Evolutionary conservation across 2,888 invertebrate species (phyloP).

Genomic region (Pseudolycoriella hygida): DNA sequence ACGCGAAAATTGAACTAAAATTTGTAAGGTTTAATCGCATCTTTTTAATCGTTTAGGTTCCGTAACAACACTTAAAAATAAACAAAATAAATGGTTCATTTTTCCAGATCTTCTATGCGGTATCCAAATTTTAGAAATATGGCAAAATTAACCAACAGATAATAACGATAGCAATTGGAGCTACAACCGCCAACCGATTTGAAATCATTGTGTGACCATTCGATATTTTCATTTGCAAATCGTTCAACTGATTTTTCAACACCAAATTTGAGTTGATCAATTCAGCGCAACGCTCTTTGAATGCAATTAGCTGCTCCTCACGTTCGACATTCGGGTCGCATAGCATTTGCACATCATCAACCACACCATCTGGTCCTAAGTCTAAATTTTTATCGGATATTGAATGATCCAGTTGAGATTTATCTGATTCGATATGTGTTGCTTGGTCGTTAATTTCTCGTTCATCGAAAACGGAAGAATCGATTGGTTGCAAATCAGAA

Average conservation of each 20-base stretch:
- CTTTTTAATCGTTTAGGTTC: neutral
- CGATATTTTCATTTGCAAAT: slow-evolving; percentile 17
- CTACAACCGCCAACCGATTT: slow-evolving; percentile 18
- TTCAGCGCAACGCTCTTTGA: slow-evolving; percentile 25
- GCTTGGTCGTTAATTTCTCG: no score
- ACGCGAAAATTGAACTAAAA: no score
- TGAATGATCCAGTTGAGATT: no score
- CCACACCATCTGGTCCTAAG: neutral
- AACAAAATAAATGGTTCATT: neutral
- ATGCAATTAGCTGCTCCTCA: slow-evolving; percentile 26
- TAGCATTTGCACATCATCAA: slow-evolving; percentile 18
- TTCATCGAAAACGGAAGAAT: no score
- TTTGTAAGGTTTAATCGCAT: no score
- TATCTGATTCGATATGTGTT: no score
- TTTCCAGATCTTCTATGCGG: neutral
- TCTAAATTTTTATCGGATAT: no score
- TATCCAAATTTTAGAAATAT: slow-evolving; percentile 11
- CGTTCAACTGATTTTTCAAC: slow-evolving; percentile 21
- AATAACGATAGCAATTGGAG: slow-evolving; percentile 20
- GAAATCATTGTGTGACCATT: slow-evolving; percentile 12
- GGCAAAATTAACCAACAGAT: slow-evolving; percentile 20
- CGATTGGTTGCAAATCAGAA: no score
- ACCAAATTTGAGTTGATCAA: slow-evolving; percentile 21
- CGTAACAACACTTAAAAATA: neutral
- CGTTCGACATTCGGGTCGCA: slow-evolving; percentile 19